Percentiles rank a stretch among this genome's conserved stretches.
These are phyloP conservation scores for Alfaro cultratus DNA, from an alignment of 2,797 vertebrate genomes.

Conservation along the genomic window DNA sequence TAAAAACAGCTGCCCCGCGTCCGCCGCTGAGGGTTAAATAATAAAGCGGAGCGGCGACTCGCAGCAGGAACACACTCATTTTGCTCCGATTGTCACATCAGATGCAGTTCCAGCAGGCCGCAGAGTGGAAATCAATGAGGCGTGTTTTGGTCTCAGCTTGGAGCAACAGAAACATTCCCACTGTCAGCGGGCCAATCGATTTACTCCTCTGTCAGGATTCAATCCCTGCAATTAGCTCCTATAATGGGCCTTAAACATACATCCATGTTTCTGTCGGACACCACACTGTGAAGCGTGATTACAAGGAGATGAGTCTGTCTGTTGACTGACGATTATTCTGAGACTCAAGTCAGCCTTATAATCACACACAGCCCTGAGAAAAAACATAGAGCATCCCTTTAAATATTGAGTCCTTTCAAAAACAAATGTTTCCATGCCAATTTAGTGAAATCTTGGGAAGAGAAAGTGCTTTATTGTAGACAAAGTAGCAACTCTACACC, in stretches of 20 bases:
- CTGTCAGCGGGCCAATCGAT: conserved; percentile 23
- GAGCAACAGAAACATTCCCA: conserved; percentile 22
- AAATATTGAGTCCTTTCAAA: background rate
- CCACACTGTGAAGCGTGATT: background rate
- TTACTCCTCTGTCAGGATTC: background rate
- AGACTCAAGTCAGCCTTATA: background rate
- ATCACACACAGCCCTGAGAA: background rate
- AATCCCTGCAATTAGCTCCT: conserved; percentile 20
- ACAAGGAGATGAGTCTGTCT: background rate
- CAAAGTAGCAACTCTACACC: background rate
- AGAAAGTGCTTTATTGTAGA: background rate
- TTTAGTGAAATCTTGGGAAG: background rate
- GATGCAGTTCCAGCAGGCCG: conserved; percentile 14
- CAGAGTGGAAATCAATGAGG: conserved; percentile 40
- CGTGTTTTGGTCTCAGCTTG: conserved; percentile 26
- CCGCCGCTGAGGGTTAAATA: background rate
- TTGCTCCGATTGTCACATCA: conserved; percentile 21
- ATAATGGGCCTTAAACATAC: background rate
- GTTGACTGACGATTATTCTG: background rate
- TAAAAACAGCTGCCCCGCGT: background rate
- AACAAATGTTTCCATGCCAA: background rate
- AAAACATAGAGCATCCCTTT: background rate
- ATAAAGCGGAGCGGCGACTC: background rate
- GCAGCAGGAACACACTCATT: background rate
- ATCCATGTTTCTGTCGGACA: conserved; percentile 10